Evolutionary conservation across 2,113 vertebrate species (phyloP), one percentile per base, ranked within the genome.

Genomic region (Corvus hawaiiensis): DNA sequence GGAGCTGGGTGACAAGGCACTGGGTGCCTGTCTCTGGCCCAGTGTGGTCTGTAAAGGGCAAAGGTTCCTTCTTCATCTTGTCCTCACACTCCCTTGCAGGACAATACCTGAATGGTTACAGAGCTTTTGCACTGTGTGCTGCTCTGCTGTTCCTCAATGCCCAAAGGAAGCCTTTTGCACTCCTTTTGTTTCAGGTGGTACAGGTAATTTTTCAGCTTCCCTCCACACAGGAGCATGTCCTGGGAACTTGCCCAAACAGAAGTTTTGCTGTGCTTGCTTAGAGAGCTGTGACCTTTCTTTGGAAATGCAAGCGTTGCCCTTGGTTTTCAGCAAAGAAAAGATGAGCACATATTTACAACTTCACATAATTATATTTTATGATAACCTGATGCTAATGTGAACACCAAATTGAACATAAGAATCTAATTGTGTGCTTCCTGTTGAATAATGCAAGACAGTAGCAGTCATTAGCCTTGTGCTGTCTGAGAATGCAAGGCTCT

Each of bases 381-480:
- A 94, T 93, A 96, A 96, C 74, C 88, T 82, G 66, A 87, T 97
- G 93, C 92, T 97, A 96, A 95, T 94, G 86, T 10, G 64, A 92
- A 90, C 78, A 84, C 90, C 76, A 91, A 88, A 92, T 73, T 94
- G 94, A 94, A 94, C 92, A 73, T 66, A 93, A 93, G 94, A 84
- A 88, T 88, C 86, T 96, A 97, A 96, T 96, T 96, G 87, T 94
- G 74, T 86, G 81, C 78, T 93, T 97, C 95, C 96, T 97, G 73
- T 91, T 97, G 96, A 97, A 97, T 97, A 97, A 97, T 97, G 94
- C 89, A 97, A 89, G 68, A 32, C 92, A 86, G 83, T 35, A 39
- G 44, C 82, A 91, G 84, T 88, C 93, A 76, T 96, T 93, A 96
- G 95, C 78, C 52, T 75, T 86, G 78, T 37, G 26, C 80, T 88